These are phyloP conservation scores for Rosalia funebris DNA, from an alignment of 2,888 invertebrate genomes.

Conservation along the genomic window DNA sequence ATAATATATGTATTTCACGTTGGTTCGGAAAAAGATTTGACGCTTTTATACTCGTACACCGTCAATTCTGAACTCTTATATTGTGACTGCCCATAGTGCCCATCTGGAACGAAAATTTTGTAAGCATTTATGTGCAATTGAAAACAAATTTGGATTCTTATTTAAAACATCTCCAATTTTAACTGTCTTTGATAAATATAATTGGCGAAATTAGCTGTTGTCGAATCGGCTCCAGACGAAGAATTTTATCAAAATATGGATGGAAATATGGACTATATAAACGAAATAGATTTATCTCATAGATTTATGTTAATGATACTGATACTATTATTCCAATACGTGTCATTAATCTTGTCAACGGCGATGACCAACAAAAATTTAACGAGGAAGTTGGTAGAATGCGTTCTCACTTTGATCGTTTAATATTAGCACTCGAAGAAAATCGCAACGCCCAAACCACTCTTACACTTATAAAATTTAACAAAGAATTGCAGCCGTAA, in stretches of 20 bases:
- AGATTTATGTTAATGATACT: not conserved
- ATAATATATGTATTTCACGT: not conserved
- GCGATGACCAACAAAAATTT: conserved; percentile 3
- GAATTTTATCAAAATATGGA: conserved; percentile 21
- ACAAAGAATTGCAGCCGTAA: not conserved
- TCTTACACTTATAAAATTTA: not conserved
- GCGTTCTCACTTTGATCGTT: conserved; percentile 14
- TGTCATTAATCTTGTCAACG: conserved; percentile 2
- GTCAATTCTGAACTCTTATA: not conserved
- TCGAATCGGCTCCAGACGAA: conserved; percentile 5
- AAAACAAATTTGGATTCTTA: conserved; percentile 15
- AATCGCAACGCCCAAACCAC: not conserved
- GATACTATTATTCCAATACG: not conserved
- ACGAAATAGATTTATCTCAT: not conserved
- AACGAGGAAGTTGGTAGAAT: conserved; percentile 11
- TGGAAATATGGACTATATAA: not conserved
- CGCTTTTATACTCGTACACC: not conserved
- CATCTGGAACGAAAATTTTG: not conserved
- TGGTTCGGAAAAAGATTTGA: conserved; percentile 10
- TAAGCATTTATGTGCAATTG: not conserved
- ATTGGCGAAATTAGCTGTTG: conserved; percentile 14
- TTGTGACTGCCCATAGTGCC: not conserved
- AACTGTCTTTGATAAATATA: conserved; percentile 4
- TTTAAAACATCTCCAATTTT: conserved; percentile 21
- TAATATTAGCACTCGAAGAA: not conserved